Percentiles rank a stretch among this genome's conserved stretches.
phyloP scores from a whole-genome alignment of 2,113 vertebrate species.

The Misgurnus mizolepis region DNA sequence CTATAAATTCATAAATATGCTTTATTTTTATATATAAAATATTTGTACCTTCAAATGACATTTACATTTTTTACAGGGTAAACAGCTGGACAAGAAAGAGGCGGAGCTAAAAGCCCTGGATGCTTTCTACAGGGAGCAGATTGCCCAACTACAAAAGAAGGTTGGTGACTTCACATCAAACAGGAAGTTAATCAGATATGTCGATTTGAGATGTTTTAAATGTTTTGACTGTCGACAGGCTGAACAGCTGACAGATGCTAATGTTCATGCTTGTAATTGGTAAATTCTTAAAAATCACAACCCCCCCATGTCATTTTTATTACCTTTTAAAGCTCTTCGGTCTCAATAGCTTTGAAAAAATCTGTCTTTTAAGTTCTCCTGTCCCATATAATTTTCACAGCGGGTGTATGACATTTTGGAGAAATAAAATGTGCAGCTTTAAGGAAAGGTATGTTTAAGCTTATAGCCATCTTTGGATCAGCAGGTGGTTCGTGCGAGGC shows the following conservation, averaged over 20 bases:
- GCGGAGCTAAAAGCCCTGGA: slow-evolving; percentile 78
- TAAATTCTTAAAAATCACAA: not conserved
- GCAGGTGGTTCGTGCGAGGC: not conserved
- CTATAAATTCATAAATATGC: too few species aligned
- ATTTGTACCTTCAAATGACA: not conserved
- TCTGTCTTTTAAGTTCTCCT: slow-evolving; percentile 21
- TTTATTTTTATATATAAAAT: too few species aligned
- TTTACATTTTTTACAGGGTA: slow-evolving; percentile 68
- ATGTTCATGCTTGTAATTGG: not conserved
- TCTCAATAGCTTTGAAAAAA: not conserved
- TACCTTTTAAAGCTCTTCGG: not conserved
- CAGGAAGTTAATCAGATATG: too few species aligned
- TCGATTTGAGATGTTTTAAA: not conserved
- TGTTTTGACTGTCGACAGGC: not conserved
- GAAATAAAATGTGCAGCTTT: slow-evolving; percentile 32
- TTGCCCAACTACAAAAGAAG: slow-evolving; percentile 84
- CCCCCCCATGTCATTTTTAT: not conserved
- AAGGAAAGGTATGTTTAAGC: slow-evolving; percentile 13
- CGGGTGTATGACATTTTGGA: slow-evolving; percentile 50
- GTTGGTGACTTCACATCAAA: slow-evolving; percentile 66
- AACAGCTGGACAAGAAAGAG: slow-evolving; percentile 82
- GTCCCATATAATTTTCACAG: slow-evolving; percentile 22
- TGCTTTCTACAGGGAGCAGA: slow-evolving; percentile 86
- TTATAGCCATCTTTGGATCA: not conserved
- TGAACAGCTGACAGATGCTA: not conserved